Conservation (phyloP, 2,888 invertebrate genomes). For the Ernsta delagoae region DNA sequence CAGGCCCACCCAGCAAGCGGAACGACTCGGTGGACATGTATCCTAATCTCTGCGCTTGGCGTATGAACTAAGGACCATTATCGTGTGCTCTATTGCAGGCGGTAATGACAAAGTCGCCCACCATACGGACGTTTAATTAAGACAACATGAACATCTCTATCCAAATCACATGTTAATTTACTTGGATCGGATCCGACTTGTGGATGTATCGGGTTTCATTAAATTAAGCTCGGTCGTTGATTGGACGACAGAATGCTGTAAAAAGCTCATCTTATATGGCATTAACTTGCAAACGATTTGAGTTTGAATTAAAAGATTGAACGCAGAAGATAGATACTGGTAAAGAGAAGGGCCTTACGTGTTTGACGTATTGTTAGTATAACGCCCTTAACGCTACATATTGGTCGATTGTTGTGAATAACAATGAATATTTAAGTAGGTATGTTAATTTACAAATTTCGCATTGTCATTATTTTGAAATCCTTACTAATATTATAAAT, state of each 20-base stretch:
- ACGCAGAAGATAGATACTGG: not conserved
- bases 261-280: slow-evolving; percentile 41
- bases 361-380: not conserved
- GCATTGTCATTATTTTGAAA: no score
- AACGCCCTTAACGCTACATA: no score
- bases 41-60: not conserved
- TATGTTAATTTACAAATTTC: no score
- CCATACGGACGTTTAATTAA: slow-evolving; percentile 44
- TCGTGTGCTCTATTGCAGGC: slow-evolving; percentile 7
- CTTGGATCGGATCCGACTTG: slow-evolving; percentile 40
- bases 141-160: slow-evolving; percentile 43
- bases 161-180: slow-evolving; percentile 44
- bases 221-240: slow-evolving; percentile 42
- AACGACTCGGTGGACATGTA: slow-evolving; percentile 7
- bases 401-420: no score
- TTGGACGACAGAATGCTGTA: slow-evolving; percentile 42
- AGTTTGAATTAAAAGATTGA: slow-evolving; percentile 25
- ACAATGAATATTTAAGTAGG: no score
- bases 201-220: slow-evolving; percentile 42
- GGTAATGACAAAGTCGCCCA: slow-evolving; percentile 37
- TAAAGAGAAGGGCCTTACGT: not conserved
- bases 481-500: no score
- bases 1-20: slow-evolving; percentile 28
- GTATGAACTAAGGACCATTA: slow-evolving; percentile 2
- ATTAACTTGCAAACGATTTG: slow-evolving; percentile 30